Conservation (phyloP, 2,888 invertebrate species). For the Spodoptera littoralis region DNA sequence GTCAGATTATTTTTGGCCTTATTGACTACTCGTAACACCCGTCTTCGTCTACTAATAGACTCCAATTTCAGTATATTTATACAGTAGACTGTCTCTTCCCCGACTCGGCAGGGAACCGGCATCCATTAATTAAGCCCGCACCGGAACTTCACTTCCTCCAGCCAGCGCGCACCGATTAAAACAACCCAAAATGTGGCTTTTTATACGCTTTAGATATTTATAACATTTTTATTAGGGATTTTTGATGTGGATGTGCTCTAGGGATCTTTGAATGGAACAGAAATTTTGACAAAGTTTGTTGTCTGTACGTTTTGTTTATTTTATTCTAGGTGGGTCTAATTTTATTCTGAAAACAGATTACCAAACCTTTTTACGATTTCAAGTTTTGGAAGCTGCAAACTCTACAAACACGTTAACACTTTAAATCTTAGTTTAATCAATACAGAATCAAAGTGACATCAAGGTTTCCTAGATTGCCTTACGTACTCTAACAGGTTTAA, state of each 20-base stretch:
- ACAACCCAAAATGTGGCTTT: conserved; percentile 50
- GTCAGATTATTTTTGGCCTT: too few species aligned
- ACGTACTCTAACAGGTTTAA: conserved; percentile 14
- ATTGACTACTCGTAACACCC: too few species aligned
- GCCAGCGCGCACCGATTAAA: conserved; percentile 50
- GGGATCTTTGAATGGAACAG: conserved; percentile 6
- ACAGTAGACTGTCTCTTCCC: conserved; percentile 36
- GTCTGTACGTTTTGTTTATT: neutral
- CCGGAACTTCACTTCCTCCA: conserved; percentile 63
- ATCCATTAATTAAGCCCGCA: conserved; percentile 56
- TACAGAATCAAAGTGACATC: conserved; percentile 1
- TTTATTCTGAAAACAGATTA: too few species aligned
- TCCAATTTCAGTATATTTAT: conserved; percentile 25
- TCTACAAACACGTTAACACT: too few species aligned
- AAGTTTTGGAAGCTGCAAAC: too few species aligned
- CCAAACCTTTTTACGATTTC: too few species aligned
- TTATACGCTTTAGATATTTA: conserved; percentile 34
- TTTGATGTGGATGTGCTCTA: neutral
- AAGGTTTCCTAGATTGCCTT: conserved; percentile 4
- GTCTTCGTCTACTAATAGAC: conserved; percentile 11
- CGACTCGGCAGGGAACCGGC: conserved; percentile 19
- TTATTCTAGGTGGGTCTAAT: neutral
- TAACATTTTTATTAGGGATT: conserved; percentile 41
- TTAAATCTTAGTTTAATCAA: conserved; percentile 5
- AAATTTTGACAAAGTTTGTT: conserved; percentile 9